These are phyloP conservation scores for Cryptophagus acutangulus DNA, from an alignment of 2,888 invertebrate species.

Conservation along the genomic window DNA sequence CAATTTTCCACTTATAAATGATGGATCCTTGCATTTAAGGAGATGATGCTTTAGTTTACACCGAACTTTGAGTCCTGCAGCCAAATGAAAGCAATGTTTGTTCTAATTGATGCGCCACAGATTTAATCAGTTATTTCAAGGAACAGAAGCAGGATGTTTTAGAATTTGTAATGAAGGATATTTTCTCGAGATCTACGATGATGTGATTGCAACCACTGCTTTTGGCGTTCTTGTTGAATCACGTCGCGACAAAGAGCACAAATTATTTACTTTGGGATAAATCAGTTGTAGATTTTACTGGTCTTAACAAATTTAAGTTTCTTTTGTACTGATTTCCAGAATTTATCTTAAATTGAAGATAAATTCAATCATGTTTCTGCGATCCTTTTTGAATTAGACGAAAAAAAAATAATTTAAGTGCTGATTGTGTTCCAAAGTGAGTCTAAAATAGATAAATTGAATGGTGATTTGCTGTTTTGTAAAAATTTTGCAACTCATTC, in stretches of 20 bases:
- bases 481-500: too few relatives aligned
- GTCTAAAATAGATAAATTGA: too few relatives aligned
- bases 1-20: neutral
- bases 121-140: conserved; percentile 27
- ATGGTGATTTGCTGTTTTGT: too few relatives aligned
- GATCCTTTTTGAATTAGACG: too few relatives aligned
- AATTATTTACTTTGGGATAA: conserved; percentile 48
- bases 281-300: conserved; percentile 14
- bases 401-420: too few relatives aligned
- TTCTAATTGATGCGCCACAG: conserved; percentile 29
- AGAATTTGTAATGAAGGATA: conserved; percentile 30
- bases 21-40: conserved; percentile 20
- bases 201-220: conserved; percentile 55
- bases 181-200: conserved; percentile 52
- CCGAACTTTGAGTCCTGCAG: conserved; percentile 42
- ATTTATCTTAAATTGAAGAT: neutral
- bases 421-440: too few relatives aligned
- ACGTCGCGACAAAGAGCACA: conserved; percentile 49
- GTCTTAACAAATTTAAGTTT: conserved; percentile 11
- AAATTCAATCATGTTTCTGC: too few relatives aligned
- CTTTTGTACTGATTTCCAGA: conserved; percentile 6
- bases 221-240: conserved; percentile 55
- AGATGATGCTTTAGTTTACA: conserved; percentile 43
- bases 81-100: conserved; percentile 39
- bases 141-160: conserved; percentile 17